Base-by-base conservation (phyloP, 1,140 invertebrate genomes). In the Eubasilissa regina region DNA sequence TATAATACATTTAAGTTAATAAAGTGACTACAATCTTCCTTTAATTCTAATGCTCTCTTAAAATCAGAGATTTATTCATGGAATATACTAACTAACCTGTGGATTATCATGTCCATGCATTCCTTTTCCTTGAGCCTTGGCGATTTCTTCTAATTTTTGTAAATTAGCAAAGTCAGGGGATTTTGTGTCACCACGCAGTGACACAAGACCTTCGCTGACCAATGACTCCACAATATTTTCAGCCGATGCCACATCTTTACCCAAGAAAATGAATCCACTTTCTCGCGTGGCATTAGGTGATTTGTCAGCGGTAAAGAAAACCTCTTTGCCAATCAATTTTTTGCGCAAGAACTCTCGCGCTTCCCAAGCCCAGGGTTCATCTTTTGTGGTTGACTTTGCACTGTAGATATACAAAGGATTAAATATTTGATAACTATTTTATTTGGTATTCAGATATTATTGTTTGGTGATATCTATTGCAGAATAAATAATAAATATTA, bases 351-450 rank as follows among this genome's bases (percentile, higher is more conserved):
- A 99, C 89, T 99, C 98, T 78, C 98, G 91, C 0, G 97, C 95
- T 87, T 99, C 97, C 97, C 97, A 99, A 0, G 97, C 97, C 90
- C 92, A 99, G 8, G 97, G 95, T 87, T 98, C 96, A 90, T 98
- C 97, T 86, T 94, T 94, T 66, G 93, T 17, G 53, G 85, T 84
- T 77, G 86, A 94, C 85, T 93, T 94, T 78, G 93, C 92, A 84
- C 90, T 90, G 83, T 79, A 83, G 72, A 84, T 84, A 72, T 64
- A 77, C 83, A 75, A 21, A 73, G 72, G 48, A 76, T 77, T 17
- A 53, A 68, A 75, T n/a, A n/a, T 35, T 3, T 35, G 25, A 6
- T 6, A 35, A 35, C 25, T 35, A 35, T 35, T 35, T 3, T 35
- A 35, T 35, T 35, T n/a, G n/a, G n/a, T n/a, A n/a, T n/a, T n/a